These are phyloP conservation scores for Myotis myotis DNA, from an alignment of 2,797 vertebrate species.

Conservation along the genomic window DNA sequence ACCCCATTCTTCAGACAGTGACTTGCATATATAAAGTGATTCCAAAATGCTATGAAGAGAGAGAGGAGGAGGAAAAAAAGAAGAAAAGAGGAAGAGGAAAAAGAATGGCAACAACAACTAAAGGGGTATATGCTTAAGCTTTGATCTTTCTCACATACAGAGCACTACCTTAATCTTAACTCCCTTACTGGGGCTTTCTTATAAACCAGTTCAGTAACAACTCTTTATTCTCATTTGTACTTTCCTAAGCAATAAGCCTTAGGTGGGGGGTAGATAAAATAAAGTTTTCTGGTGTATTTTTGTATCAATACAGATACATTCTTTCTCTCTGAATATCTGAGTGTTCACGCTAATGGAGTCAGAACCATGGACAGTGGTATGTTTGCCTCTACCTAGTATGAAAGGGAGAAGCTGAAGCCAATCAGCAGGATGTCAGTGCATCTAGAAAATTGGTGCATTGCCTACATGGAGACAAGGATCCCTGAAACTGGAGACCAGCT, in stretches of 20 bases:
- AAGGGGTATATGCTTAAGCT: neutral
- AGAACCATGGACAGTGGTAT: neutral
- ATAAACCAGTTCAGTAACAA: neutral
- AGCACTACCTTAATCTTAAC: neutral
- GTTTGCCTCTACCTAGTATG: neutral
- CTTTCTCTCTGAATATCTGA: conserved; percentile 18
- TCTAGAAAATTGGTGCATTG: neutral
- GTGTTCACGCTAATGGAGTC: neutral
- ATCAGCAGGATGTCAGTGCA: rapidly evolving
- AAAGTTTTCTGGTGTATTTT: neutral
- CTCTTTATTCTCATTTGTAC: neutral
- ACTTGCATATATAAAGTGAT: neutral
- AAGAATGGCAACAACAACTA: neutral
- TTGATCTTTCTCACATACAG: neutral
- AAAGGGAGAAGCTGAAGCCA: conserved; percentile 58
- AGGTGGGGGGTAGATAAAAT: neutral
- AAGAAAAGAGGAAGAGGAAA: neutral
- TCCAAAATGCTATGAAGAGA: neutral
- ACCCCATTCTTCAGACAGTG: neutral
- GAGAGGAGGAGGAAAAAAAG: neutral
- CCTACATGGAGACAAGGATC: conserved; percentile 21
- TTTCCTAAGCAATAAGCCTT: neutral
- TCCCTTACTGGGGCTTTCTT: neutral
- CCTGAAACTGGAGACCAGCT: conserved; percentile 25
- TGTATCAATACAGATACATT: neutral